A percentile compares a stretch with the other conserved stretches of the same genome.
phyloP scores from a whole-genome alignment of 2,113 vertebrate species.

The Bungarus multicinctus region DNA sequence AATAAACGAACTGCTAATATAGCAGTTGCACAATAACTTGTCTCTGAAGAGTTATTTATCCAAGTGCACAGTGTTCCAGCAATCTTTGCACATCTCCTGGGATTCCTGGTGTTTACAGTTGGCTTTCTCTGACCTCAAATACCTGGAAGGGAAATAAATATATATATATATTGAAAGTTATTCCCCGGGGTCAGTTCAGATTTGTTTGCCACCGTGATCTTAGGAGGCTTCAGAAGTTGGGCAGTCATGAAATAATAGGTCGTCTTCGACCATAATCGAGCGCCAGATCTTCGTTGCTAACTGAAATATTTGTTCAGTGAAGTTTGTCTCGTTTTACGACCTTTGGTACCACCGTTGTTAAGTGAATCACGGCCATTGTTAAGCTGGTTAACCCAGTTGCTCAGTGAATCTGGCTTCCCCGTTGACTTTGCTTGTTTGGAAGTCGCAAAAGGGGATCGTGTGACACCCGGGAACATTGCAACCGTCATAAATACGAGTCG shows the following conservation, averaged over 20 bases:
- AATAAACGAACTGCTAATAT: not conserved
- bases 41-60: not conserved
- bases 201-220: not conserved
- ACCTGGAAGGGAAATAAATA: not conserved
- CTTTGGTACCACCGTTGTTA: not conserved
- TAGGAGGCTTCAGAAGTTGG: not conserved
- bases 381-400: not conserved
- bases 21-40: not conserved
- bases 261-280: not conserved
- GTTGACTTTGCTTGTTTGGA: not conserved
- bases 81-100: not conserved
- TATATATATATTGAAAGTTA: not conserved
- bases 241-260: not conserved
- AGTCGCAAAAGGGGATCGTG: not conserved
- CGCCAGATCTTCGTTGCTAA: not conserved
- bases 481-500: not conserved
- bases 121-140: not conserved
- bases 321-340: not conserved
- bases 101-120: not conserved
- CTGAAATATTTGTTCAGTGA: not conserved
- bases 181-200: not conserved
- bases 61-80: not conserved
- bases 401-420: not conserved
- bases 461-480: not conserved
- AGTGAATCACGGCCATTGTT: fast-evolving